A percentile compares a stretch with the other conserved stretches of the same genome.
phyloP scores from a whole-genome alignment of 2,797 vertebrate genomes.

The Parambassis ranga region DNA sequence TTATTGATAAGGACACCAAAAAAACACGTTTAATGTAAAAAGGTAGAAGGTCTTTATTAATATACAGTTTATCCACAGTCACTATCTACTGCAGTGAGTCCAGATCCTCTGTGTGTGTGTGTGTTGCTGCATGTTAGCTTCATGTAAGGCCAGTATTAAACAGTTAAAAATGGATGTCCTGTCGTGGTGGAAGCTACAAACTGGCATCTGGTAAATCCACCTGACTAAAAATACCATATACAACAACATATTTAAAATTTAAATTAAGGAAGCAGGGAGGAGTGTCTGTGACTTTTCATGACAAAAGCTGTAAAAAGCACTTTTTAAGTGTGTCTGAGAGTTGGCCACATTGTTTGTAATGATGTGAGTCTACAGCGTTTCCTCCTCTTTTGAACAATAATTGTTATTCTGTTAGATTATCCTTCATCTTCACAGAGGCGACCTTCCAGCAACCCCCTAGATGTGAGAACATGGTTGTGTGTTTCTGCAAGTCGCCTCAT shows the following conservation, averaged over 20 bases:
- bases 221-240: conserved; percentile 4
- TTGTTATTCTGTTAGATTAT: conserved; percentile 17
- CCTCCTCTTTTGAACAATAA: neutral
- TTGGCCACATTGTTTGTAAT: neutral
- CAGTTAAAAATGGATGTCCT: neutral
- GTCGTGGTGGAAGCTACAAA: conserved; percentile 36
- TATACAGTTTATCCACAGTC: conserved; percentile 28
- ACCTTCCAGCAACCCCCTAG: conserved; percentile 14
- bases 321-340: no score
- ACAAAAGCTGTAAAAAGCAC: neutral
- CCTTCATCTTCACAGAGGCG: conserved; percentile 27
- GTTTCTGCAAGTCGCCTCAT: conserved; percentile 24
- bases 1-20: no score
- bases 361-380: neutral
- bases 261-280: neutral
- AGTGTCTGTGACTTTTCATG: neutral
- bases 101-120: neutral
- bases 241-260: neutral
- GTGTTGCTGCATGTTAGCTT: conserved; percentile 5
- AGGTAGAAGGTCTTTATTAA: conserved; percentile 50
- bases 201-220: conserved; percentile 42
- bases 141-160: conserved; percentile 43
- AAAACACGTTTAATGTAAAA: no score
- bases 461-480: conserved; percentile 13
- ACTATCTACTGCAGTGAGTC: conserved; percentile 3